Conservation (phyloP, 2,797 vertebrate species). For the Bufotes viridis region DNA sequence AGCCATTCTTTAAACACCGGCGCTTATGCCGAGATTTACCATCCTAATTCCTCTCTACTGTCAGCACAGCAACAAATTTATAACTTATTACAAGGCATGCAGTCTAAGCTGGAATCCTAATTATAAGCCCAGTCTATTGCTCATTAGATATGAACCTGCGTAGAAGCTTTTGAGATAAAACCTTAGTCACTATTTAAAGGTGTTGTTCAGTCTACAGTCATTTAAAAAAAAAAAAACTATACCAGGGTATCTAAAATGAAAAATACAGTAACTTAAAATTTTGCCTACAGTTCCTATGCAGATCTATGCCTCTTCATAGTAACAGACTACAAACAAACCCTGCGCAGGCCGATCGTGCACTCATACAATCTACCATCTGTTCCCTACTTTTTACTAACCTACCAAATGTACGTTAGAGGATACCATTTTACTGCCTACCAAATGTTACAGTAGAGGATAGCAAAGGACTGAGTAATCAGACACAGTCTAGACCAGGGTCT, state of each 20-base stretch:
- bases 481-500: too few species aligned
- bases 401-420: too few species aligned
- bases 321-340: too few species aligned
- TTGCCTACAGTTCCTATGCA: too few species aligned
- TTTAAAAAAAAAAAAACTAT: background rate
- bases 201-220: too few species aligned
- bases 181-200: background rate
- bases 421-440: too few species aligned
- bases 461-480: too few species aligned
- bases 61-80: slow-evolving; percentile 18
- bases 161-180: background rate
- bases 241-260: background rate
- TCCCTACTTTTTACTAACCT: too few species aligned
- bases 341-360: too few species aligned
- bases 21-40: slow-evolving; percentile 22
- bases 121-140: background rate
- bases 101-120: background rate
- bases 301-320: too few species aligned
- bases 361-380: too few species aligned
- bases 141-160: background rate
- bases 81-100: background rate
- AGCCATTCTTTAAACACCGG: slow-evolving; percentile 30
- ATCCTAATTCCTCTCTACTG: slow-evolving; percentile 31
- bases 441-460: too few species aligned
- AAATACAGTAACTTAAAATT: background rate